These are phyloP conservation scores for Orius insidiosus DNA, from an alignment of 1,140 invertebrate species.

Conservation along the genomic window DNA sequence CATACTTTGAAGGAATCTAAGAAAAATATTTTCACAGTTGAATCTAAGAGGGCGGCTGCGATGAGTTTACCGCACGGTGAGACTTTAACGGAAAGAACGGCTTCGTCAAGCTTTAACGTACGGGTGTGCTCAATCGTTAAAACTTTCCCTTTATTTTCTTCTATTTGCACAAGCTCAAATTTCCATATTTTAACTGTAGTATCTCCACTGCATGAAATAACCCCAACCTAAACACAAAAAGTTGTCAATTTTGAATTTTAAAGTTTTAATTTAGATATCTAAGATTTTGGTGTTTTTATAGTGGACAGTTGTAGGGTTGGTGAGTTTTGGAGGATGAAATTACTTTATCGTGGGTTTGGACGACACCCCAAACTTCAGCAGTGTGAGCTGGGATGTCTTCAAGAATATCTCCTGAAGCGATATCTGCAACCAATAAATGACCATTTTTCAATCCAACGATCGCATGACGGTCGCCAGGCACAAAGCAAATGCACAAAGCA, in stretches of 20 bases:
- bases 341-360: slow-evolving; percentile 56
- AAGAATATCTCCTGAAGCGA: slow-evolving; percentile 57
- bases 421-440: slow-evolving; percentile 69
- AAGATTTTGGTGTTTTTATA: background rate
- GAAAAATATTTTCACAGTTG: slow-evolving; percentile 91
- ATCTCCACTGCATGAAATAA: slow-evolving; percentile 74
- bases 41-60: slow-evolving; percentile 78
- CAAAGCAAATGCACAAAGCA: slow-evolving; percentile 59
- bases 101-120: slow-evolving; percentile 74
- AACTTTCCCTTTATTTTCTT: slow-evolving; percentile 40
- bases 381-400: slow-evolving; percentile 65
- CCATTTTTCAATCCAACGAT: slow-evolving; percentile 80
- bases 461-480: slow-evolving; percentile 80
- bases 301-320: too few relatives aligned
- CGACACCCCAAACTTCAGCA: slow-evolving; percentile 58
- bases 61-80: slow-evolving; percentile 76
- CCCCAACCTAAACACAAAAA: slow-evolving; percentile 53
- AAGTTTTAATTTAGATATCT: background rate
- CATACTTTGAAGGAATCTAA: slow-evolving; percentile 80
- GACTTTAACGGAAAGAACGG: slow-evolving; percentile 62
- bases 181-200: slow-evolving; percentile 87
- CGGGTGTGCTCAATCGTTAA: slow-evolving; percentile 62
- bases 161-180: slow-evolving; percentile 65
- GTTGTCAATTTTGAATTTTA: background rate
- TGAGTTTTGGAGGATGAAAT: background rate